These are phyloP conservation scores for Equus quagga DNA, from an alignment of 2,113 vertebrate species.

Conservation along the genomic window DNA sequence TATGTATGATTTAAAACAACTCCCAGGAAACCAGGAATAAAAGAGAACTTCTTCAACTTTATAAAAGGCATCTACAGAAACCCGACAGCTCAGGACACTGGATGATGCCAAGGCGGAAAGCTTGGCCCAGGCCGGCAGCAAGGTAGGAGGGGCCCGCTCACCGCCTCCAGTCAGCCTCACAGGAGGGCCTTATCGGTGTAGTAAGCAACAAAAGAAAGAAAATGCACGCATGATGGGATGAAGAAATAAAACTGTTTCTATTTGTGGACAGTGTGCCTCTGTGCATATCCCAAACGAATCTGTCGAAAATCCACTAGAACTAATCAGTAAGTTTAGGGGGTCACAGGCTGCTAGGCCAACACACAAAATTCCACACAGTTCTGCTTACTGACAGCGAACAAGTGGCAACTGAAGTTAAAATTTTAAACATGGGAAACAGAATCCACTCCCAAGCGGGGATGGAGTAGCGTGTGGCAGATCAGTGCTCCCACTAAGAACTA, in stretches of 20 bases:
- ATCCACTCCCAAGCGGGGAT: background rate
- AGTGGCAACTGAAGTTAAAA: background rate
- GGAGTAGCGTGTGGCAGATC: background rate
- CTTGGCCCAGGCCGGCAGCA: background rate
- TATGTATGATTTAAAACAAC: background rate
- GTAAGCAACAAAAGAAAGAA: background rate
- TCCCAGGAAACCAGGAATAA: background rate
- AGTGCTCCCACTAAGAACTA: background rate
- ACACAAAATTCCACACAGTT: background rate
- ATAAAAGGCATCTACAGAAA: background rate
- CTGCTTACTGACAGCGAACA: background rate
- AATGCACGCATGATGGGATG: background rate
- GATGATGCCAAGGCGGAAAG: background rate
- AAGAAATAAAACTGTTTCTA: background rate
- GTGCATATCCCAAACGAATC: background rate
- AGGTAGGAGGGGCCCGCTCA: background rate
- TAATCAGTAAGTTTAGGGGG: background rate
- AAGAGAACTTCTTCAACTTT: background rate
- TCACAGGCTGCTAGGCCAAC: background rate
- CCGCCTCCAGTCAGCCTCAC: background rate
- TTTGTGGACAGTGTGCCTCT: background rate
- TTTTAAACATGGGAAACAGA: background rate
- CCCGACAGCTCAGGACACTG: background rate
- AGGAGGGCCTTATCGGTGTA: background rate
- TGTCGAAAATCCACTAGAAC: background rate